A percentile compares a stretch with the other conserved stretches of the same genome.
Evolutionary conservation across 2,113 vertebrate species (phyloP).

Genomic region (Sinosuthora webbiana): DNA sequence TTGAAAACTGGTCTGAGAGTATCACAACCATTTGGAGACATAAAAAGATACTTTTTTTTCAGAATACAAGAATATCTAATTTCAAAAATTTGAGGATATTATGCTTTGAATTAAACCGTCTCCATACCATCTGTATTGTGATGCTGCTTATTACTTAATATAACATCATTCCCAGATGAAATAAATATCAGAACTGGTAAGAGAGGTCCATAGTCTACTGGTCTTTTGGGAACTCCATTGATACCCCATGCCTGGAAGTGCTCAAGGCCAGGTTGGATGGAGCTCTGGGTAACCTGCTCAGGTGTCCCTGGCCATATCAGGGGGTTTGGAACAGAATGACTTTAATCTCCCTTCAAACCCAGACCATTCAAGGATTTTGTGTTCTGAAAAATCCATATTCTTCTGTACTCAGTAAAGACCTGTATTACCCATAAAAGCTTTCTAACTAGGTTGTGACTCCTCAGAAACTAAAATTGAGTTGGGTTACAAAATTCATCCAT

Average conservation of each 20-base stretch:
- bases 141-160: background rate
- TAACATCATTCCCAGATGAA: background rate
- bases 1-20: background rate
- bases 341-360: background rate
- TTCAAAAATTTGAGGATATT: background rate
- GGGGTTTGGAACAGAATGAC: accelerated
- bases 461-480: background rate
- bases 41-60: background rate
- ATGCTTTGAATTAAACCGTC: background rate
- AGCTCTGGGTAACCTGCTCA: background rate
- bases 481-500: background rate
- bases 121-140: background rate
- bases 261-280: background rate
- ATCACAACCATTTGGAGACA: background rate
- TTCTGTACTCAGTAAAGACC: background rate
- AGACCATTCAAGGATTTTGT: background rate
- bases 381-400: background rate
- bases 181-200: background rate
- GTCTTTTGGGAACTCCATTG: background rate
- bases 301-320: background rate
- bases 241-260: no score
- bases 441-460: background rate
- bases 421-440: background rate
- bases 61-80: background rate
- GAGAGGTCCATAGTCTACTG: background rate